Base-by-base conservation (phyloP, 2,888 invertebrate species). In the Allacma fusca region DNA sequence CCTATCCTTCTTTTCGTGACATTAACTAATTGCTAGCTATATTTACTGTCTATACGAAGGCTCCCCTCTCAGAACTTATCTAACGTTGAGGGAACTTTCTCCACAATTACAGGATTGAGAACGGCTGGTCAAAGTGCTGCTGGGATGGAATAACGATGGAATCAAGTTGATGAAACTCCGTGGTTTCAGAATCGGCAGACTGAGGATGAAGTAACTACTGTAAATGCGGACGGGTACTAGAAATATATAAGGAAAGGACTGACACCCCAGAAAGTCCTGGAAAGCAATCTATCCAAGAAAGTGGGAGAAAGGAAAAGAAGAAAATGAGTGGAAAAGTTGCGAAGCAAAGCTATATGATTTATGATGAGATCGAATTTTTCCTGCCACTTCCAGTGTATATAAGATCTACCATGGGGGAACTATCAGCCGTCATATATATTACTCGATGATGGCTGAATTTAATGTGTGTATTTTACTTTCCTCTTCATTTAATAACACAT, bases 331-430 rank as follows among this genome's bases (percentile, higher is more conserved):
- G 62, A 65, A 26, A 65, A 65, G 28, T 26, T 19, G 28, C 13
- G 19, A 26, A 50, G 50, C 24, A 65, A 74, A 65, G 43, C 40
- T 65, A 76, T n/a, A n/a, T 79, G 78, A 79, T 79, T 79, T 79
- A 79, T 79, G 78, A 79, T 76, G 72, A 76, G 69, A 73, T 79
- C 71, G 43, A 76, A 79, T 75, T 59, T 72, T 75, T 73, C 68
- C 78, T 76, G 78, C 76, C 76, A 76, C 72, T 73, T 76, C 50
- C 73, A 76, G 76, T 64, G 71, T 50, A 21, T 57, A 73, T 64
- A 13, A 9, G 16, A 4, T 50, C 50, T 19, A 12, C 50, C 4
- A 50, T 34, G 34, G 34, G n/a, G 40, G 13, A 40, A 13, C 40
- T 50, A 50, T 50, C 5, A 50, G 50, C 9, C 19, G 50, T 50